Base-by-base conservation (phyloP, 2,888 invertebrate genomes). In the Clitarchus hookeri region DNA sequence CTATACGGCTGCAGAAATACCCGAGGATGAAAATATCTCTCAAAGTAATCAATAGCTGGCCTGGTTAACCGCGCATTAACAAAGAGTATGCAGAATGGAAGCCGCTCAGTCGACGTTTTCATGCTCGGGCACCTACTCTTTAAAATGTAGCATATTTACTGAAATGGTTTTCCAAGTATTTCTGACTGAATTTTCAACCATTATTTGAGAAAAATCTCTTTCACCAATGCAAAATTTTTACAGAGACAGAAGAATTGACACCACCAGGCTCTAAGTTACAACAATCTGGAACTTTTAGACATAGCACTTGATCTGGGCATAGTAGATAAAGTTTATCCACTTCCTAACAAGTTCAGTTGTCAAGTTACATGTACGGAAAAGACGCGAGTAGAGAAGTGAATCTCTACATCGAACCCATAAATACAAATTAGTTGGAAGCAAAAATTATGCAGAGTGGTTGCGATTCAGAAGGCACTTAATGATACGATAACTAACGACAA, bases 21-120 rank as follows among this genome's bases (percentile, higher is more conserved):
- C 48, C 53, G 9, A 23, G 48, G 11, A 4, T 53, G 19, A 78
- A 54, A 84, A 65, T 27, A 65, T 1, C 26, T n/a, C 11, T 65
- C 26, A 80, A n/a, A n/a, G n/a, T n/a, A 65, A 9, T 79, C 79
- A 25, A 44, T 78, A 12, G 12, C 79, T 79, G 26, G 85, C 12
- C 79, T 85, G 6, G 79, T 85, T 16, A 85, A 44, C 16, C 48
- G 8, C 44, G 78, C 85, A 26, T 85, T 85, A n/a, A 48, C 12
- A 79, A 85, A 26, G n/a, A 44, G 85, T 85, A 48, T 85, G 85
- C 19, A 27, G 79, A 85, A 85, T 80, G 85, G 85, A 85, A n/a
- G 36, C 79, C 79, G 27, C 85, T 80, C 4, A 85, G 44, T 79
- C 85, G n/a, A 48, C 85, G 2, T 85, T 85, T 25, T 0, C 25